Evolutionary conservation across 2,888 invertebrate species (phyloP).

Genomic region (Hipparchia semele): DNA sequence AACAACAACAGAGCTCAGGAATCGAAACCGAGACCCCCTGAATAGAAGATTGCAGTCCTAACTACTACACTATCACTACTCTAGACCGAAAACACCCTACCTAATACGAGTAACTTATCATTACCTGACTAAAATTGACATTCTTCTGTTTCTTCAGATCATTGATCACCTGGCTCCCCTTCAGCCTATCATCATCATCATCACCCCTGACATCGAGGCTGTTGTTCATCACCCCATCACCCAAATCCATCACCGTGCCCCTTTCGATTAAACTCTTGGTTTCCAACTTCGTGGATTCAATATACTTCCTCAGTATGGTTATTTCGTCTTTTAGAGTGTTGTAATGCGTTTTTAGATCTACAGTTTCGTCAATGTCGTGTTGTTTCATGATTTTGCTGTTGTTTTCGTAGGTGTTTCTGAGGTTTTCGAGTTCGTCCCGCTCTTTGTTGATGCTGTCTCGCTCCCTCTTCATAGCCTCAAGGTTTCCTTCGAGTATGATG

Average conservation of each 20-base stretch:
- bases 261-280: constrained; percentile 58
- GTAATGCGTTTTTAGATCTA: constrained; percentile 54
- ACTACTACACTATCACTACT: too few species aligned
- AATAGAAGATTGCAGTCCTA: too few species aligned
- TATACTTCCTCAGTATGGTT: constrained; percentile 53
- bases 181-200: constrained; percentile 50
- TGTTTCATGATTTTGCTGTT: constrained; percentile 26
- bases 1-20: too few species aligned
- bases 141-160: constrained; percentile 72
- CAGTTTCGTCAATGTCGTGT: constrained; percentile 40
- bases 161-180: constrained; percentile 61
- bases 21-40: too few species aligned
- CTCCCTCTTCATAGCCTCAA: constrained; percentile 62
- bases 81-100: too few species aligned
- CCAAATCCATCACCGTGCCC: constrained; percentile 55
- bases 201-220: constrained; percentile 43
- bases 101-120: background rate
- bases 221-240: constrained; percentile 43
- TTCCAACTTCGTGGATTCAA: constrained; percentile 51
- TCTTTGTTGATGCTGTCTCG: constrained; percentile 60
- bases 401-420: constrained; percentile 43
- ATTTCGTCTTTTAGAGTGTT: constrained; percentile 61
- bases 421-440: constrained; percentile 50
- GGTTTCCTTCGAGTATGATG: constrained; percentile 54
- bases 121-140: constrained; percentile 67